Evolutionary conservation across 2,113 vertebrate genomes (phyloP), one percentile per base, ranked within the genome.

Genomic region (Brachirus orientalis): DNA sequence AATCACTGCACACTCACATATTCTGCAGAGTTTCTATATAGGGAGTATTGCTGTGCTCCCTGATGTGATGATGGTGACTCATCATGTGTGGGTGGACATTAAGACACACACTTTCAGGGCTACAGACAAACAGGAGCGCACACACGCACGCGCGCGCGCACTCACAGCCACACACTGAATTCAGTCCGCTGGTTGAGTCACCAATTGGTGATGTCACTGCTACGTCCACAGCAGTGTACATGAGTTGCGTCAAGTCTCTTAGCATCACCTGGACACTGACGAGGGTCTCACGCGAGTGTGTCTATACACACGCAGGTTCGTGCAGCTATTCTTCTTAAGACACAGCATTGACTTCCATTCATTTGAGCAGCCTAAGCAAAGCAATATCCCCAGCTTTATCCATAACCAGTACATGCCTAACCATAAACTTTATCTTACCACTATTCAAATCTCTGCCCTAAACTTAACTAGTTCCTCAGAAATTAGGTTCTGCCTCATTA

Each of bases 111-210:
- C 37, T 19, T 19, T n/a, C n/a, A n/a, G n/a, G n/a, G n/a, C n/a
- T n/a, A n/a, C n/a, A n/a, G n/a, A n/a, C n/a, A n/a, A n/a, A n/a
- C n/a, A n/a, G n/a, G n/a, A n/a, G 4, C 20, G 16, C n/a, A 40
- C 12, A 62, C 17, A 28, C 36, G 46, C 41, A 55, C 40, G 54
- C 28, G 61, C 28, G 44, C 28, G 47, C 43, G 51, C 53, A 58
- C 18, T 52, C 35, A 61, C 36, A 61, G 19, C 60, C 51, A 71
- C 41, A 54, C 36, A 61, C 36, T 50, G 70, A 9, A 16, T 52
- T 67, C 67, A 64, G 72, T 75, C 85, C 83, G 86, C 85, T 44
- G 83, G 83, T 84, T 90, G 86, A 90, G 79, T 90, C 89, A 90
- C 59, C 77, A 10, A 54, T 57, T 62, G 56, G 33, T 88, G 88